These are phyloP conservation scores for Phalacrocorax aristotelis DNA, from an alignment of 2,113 vertebrate genomes.

Conservation along the genomic window DNA sequence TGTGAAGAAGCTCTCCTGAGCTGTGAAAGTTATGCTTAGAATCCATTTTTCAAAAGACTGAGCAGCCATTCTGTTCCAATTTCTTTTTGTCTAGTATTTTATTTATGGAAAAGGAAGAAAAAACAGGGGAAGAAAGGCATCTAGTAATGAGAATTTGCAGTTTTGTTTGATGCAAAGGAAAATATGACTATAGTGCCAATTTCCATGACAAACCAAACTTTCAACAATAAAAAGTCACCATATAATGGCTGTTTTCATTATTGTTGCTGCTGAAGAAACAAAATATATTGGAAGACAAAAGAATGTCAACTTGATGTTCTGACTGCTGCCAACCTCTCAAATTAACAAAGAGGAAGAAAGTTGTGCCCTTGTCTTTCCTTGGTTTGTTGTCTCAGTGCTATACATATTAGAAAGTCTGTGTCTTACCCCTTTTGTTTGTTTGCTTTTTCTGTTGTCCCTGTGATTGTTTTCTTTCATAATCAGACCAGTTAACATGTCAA, in stretches of 20 bases:
- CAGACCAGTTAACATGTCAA: slow-evolving; percentile 35
- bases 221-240: neutral
- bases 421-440: neutral
- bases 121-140: neutral
- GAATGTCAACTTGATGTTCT: neutral
- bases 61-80: neutral
- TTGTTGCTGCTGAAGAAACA: neutral
- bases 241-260: neutral
- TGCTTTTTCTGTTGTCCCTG: neutral
- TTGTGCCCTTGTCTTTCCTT: neutral
- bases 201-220: neutral
- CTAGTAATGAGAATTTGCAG: neutral
- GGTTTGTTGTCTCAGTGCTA: neutral
- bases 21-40: neutral
- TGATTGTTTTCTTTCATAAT: slow-evolving; percentile 29
- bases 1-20: neutral
- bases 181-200: neutral
- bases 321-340: neutral
- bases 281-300: neutral
- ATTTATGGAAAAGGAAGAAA: neutral
- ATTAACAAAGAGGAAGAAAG: neutral
- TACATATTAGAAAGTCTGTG: neutral
- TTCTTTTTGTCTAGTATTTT: neutral
- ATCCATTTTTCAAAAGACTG: neutral
- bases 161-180: neutral